Evolutionary conservation across 1,140 invertebrate genomes (phyloP).

Genomic region (Oscheius sp.): DNA sequence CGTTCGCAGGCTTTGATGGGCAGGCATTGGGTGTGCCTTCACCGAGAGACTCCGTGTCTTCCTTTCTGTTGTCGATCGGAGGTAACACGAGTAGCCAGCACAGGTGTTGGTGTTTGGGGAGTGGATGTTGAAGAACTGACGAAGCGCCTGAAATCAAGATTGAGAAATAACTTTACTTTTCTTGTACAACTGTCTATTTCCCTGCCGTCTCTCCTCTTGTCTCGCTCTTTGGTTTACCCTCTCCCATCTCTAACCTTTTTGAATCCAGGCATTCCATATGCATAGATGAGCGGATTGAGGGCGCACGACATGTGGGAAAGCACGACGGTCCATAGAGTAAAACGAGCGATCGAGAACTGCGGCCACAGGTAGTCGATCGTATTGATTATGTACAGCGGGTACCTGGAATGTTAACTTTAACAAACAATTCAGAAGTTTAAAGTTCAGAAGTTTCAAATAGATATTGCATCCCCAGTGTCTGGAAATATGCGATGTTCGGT

Average conservation of each 20-base stretch:
- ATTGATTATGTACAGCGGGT: slow-evolving; percentile 45
- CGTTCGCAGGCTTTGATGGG: neutral
- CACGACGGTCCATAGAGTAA: slow-evolving; percentile 36
- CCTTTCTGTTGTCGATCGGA: neutral
- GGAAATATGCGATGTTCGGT: too few relatives aligned
- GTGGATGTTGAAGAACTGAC: slow-evolving; percentile 31
- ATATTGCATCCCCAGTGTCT: too few relatives aligned
- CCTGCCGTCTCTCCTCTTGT: neutral
- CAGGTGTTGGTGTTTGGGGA: slow-evolving; percentile 16
- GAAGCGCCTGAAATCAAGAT: slow-evolving; percentile 16
- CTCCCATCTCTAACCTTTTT: slow-evolving; percentile 26
- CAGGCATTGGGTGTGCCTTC: neutral
- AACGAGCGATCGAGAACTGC: slow-evolving; percentile 14
- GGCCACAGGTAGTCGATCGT: slow-evolving; percentile 42
- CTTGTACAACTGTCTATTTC: neutral
- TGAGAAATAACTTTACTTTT: neutral
- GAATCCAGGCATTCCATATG: slow-evolving; percentile 46
- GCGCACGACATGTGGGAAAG: slow-evolving; percentile 41
- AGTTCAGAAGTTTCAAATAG: too few relatives aligned
- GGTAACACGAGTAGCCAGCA: slow-evolving; percentile 25
- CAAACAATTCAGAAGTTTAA: neutral
- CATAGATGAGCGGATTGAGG: slow-evolving; percentile 42
- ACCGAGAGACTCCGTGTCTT: neutral
- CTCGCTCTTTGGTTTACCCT: too few relatives aligned
- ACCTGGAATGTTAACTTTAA: slow-evolving; percentile 20